These are phyloP conservation scores for Sebastes miniatus DNA, from an alignment of 2,797 vertebrate genomes.

Conservation along the genomic window DNA sequence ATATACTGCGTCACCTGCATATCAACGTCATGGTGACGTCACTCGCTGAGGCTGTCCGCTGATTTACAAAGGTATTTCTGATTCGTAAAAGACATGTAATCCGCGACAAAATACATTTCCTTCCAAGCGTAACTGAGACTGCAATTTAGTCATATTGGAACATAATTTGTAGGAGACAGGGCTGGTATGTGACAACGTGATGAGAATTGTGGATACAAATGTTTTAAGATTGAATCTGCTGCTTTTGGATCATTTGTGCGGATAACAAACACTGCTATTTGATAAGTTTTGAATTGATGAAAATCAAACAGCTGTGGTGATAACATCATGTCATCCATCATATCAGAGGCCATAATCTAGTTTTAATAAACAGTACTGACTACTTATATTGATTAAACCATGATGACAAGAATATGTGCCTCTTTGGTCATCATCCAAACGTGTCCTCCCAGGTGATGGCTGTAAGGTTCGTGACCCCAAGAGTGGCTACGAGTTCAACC, in stretches of 20 bases:
- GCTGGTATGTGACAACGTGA: neutral
- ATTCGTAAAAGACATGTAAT: too few species aligned
- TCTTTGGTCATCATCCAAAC: neutral
- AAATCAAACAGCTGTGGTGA: neutral
- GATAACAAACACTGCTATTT: neutral
- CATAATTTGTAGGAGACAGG: fast-evolving
- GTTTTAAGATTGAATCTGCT: neutral
- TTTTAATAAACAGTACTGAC: neutral
- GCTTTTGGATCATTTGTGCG: neutral
- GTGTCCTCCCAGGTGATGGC: constrained; percentile 78
- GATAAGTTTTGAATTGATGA: neutral
- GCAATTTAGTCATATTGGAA: too few species aligned
- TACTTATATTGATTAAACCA: neutral
- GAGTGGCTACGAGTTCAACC: constrained; percentile 86
- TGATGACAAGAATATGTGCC: neutral
- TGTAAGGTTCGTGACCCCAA: constrained; percentile 90
- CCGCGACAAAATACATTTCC: too few species aligned
- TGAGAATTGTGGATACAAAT: neutral
- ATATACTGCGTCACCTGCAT: too few species aligned
- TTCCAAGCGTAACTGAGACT: too few species aligned
- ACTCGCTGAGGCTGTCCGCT: too few species aligned
- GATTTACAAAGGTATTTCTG: too few species aligned
- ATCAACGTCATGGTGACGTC: too few species aligned
- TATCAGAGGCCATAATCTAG: neutral
- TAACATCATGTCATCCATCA: neutral